Conservation (phyloP, 2,113 vertebrate species). For the Pogonocichla stellata region DNA sequence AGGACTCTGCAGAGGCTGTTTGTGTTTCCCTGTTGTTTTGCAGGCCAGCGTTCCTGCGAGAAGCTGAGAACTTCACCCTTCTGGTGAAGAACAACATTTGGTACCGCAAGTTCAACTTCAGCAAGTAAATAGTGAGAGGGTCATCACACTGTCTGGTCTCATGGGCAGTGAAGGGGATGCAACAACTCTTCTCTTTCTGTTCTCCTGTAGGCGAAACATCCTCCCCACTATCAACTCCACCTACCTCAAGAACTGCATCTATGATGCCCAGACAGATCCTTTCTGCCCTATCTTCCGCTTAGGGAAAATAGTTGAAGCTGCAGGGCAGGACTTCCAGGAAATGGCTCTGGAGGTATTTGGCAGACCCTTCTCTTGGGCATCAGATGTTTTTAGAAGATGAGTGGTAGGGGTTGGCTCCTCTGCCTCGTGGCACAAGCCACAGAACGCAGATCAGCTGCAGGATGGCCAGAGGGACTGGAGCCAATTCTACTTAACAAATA, state of each 20-base stretch:
- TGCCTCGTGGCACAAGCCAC: not conserved
- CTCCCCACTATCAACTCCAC: constrained; percentile 74
- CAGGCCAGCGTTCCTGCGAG: constrained; percentile 81
- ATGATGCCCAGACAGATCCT: constrained; percentile 76
- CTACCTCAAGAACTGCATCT: constrained; percentile 82
- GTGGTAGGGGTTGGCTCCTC: not conserved
- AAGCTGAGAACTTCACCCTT: constrained; percentile 89
- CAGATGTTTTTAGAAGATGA: not conserved
- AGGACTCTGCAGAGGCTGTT: not conserved
- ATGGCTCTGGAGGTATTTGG: constrained; percentile 82
- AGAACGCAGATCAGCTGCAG: not conserved
- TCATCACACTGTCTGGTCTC: not conserved
- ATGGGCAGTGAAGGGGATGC: not conserved
- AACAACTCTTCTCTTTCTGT: not conserved
- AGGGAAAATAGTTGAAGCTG: constrained; percentile 75
- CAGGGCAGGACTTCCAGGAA: constrained; percentile 84
- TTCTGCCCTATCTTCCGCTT: constrained; percentile 89
- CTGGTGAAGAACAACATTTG: constrained; percentile 91
- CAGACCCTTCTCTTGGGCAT: not conserved
- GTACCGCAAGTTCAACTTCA: constrained; percentile 88
- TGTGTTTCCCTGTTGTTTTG: not conserved
- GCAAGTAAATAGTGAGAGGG: constrained; percentile 74
- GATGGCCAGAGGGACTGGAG: not conserved
- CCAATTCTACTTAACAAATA: not conserved
- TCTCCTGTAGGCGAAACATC: constrained; percentile 81